Evolutionary conservation across 92 coral and sea anemone species (phyloP), one percentile per base, ranked within the genome.

Genomic region (Muricea muricata): DNA sequence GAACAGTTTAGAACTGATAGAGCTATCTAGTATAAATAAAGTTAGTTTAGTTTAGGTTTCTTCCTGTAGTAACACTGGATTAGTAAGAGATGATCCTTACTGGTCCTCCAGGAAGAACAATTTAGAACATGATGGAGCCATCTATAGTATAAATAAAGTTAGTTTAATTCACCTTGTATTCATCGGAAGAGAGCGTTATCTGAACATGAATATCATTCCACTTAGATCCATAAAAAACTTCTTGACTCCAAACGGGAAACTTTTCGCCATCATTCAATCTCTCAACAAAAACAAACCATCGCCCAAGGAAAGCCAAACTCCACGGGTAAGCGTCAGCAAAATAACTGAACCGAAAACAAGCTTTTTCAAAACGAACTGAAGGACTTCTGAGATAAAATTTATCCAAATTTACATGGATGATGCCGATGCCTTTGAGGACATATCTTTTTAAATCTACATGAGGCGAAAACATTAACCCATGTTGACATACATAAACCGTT

Each of bases 241-340:
- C 13, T 15, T 46, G 52, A 73, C 58, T 73, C 79, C 79, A 73
- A 21, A 73, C 56, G 13, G 79, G 79, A 73, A 73, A 23, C 31
- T n/a, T 29, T 30, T 73, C 60, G 60, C 60, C 52, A 24, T 73
- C 37, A 15, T 73, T 73, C 23, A 46, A n/a, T 6, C 34, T 39
- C 26, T 39, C 56, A 21, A 73, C 79, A 39, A 73, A 41, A 23
- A 73, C 33, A 39, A 73, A 73, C 34, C 42, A 24, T 46, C 79
- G 56, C 8, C 60, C 60, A 20, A 15, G 60, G 26, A 52, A 52
- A 13, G 23, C 60, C 3, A 52, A 20, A 0, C 20, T 25, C 21
- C 21, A 13, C 15, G 60, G 23, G 0, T 1, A 7, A 9, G n/a
- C 57, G 14, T 39, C 32, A 13, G 52, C 79, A 1, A 47, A 52